Evolutionary conservation across 2,888 invertebrate genomes (phyloP), one percentile per base, ranked within the genome.

Genomic region (Polydrusus tereticollis): DNA sequence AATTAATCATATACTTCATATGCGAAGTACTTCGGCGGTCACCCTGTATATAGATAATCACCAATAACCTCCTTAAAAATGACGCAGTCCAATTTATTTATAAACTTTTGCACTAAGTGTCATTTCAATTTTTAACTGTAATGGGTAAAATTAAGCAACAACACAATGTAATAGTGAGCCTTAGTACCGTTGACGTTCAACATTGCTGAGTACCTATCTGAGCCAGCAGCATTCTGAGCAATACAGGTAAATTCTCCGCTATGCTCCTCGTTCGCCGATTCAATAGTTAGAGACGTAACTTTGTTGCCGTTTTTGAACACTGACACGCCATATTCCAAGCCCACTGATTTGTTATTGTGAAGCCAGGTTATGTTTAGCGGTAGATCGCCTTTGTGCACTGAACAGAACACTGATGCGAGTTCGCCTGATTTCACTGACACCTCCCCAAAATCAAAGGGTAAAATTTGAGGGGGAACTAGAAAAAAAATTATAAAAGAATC

Each of bases 201-300:
- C 78, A 86, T 84, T 67, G 90, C 88, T 70, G 90, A 89, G 86
- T 89, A 89, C 81, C 88, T 89, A 76, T 89, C 88, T 81, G 86
- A 87, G 73, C 93, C 93, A 29, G 92, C 93, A 78, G 87, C 86
- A 85, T 93, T 94, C 60, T 86, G 86, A 16, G 90, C 93, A 62
- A 88, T 87, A 82, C 94, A 94, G 36, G 92, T 93, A 82, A 93
- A 94, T 81, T 90, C 88, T 69, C 94, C 94, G 76, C 91, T 90
- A 83, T 94, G 93, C 66, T 88, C 88, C 77, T 90, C 91, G 81
- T 89, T 90, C 76, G 92, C 92, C 70, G 90, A 88, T 79, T 92
- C 91, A 81, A 94, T 91, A 83, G 88, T 91, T 82, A 90, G 88
- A 77, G 88, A n/a, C n/a, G n/a, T 92, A 78, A 91, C 90, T 83